A percentile compares a stretch with the other conserved stretches of the same genome.
These are phyloP conservation scores for Patella ulyssiponensis DNA, from an alignment of 2,888 invertebrate species.

Conservation along the genomic window DNA sequence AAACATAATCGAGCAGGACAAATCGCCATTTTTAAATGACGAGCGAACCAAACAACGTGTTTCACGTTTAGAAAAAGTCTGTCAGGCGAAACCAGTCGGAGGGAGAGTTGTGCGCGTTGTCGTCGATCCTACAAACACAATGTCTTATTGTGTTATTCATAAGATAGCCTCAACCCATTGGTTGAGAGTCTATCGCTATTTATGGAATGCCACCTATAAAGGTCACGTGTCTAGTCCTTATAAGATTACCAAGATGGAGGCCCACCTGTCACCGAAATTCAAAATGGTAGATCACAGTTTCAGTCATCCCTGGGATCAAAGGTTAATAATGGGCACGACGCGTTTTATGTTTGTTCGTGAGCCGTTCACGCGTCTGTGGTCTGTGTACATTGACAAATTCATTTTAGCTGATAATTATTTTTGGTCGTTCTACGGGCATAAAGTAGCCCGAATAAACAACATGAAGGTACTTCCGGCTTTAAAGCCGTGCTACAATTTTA, in stretches of 20 bases:
- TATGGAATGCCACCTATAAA: slow-evolving; percentile 24
- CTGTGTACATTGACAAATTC: slow-evolving; percentile 48
- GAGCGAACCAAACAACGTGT: neutral
- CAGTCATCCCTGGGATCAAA: neutral
- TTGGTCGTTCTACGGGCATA: slow-evolving; percentile 32
- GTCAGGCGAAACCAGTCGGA: neutral
- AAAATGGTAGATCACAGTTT: slow-evolving; percentile 13
- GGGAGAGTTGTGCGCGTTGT: neutral
- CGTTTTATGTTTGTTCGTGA: slow-evolving; percentile 45
- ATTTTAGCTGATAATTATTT: slow-evolving; percentile 41
- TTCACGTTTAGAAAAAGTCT: neutral
- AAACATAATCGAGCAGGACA: too few species aligned
- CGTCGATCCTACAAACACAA: neutral
- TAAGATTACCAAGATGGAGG: slow-evolving; percentile 27
- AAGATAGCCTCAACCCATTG: slow-evolving; percentile 35
- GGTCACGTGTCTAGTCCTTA: slow-evolving; percentile 24
- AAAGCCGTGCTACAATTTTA: slow-evolving; percentile 20
- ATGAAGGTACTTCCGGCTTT: slow-evolving; percentile 26
- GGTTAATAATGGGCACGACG: slow-evolving; percentile 16
- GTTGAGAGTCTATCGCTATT: slow-evolving; percentile 31
- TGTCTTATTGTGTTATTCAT: slow-evolving; percentile 29
- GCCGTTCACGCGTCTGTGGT: slow-evolving; percentile 44
- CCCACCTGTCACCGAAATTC: slow-evolving; percentile 22
- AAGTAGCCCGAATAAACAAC: slow-evolving; percentile 21
- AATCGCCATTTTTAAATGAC: neutral